Evolutionary conservation across 2,797 vertebrate genomes (phyloP).

Genomic region (Balearica regulorum): DNA sequence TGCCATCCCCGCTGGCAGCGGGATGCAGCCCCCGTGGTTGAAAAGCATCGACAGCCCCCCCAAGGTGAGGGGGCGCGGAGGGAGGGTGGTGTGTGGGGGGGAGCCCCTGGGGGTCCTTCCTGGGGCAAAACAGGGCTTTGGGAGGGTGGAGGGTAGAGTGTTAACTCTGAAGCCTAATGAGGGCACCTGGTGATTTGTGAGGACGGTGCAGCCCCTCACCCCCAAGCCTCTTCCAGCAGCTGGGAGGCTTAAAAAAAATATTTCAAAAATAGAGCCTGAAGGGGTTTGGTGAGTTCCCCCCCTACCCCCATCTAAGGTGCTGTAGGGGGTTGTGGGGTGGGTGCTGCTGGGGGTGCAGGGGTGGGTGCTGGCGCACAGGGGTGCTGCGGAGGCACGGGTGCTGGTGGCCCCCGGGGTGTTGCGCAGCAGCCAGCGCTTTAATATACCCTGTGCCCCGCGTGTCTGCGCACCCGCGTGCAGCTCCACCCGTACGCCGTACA

Average conservation of each 20-base stretch:
- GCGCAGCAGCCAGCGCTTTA: background rate
- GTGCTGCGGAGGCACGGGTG: background rate
- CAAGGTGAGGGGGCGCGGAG: slow-evolving; percentile 71
- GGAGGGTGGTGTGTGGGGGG: background rate
- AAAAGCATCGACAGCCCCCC: slow-evolving; percentile 26
- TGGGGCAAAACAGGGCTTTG: rapidly evolving
- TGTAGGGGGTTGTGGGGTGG: background rate
- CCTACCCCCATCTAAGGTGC: background rate
- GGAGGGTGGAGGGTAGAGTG: background rate
- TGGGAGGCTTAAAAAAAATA: background rate
- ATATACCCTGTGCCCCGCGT: background rate
- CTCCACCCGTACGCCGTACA: too few species aligned
- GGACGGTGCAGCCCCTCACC: background rate
- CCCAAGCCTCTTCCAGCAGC: background rate
- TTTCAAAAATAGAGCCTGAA: background rate
- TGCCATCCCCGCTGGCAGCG: slow-evolving; percentile 62
- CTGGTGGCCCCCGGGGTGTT: too few species aligned
- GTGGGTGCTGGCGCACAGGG: background rate
- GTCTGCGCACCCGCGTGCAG: rapidly evolving
- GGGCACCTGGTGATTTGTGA: background rate
- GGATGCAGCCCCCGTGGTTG: slow-evolving; percentile 29
- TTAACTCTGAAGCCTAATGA: background rate
- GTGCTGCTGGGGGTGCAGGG: background rate
- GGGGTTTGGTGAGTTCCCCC: background rate
- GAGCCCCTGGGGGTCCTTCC: too few species aligned